Conservation (phyloP, 2,113 vertebrate species). For the Hylia prasina region DNA sequence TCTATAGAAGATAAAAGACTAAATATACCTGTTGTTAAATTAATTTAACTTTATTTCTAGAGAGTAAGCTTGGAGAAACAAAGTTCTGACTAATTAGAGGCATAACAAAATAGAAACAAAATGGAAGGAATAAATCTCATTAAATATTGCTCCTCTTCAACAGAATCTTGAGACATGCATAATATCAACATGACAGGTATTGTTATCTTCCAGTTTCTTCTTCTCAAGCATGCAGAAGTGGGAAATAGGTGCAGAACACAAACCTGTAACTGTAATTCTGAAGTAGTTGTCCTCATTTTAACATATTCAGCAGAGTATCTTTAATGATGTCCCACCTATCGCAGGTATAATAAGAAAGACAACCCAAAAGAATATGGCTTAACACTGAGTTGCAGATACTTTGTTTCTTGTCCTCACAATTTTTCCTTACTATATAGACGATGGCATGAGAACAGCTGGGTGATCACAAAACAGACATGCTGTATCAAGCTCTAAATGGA, state of each 20-base stretch:
- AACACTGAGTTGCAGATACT: not conserved
- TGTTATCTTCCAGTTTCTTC: not conserved
- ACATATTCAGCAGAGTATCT: not conserved
- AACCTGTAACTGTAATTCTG: not conserved
- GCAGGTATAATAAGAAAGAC: not conserved
- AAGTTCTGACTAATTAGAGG: not conserved
- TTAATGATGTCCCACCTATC: not conserved
- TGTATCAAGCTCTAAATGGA: not conserved
- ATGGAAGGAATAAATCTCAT: not conserved
- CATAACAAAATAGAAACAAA: not conserved
- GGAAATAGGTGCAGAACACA: not conserved
- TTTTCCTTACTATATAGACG: not conserved
- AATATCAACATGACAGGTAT: not conserved
- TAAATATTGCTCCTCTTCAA: conserved; percentile 4
- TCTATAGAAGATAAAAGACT: not conserved
- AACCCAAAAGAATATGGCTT: not conserved
- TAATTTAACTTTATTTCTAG: not conserved
- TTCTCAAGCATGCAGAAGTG: not conserved
- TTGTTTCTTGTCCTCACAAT: not conserved
- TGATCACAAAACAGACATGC: not conserved
- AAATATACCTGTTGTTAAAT: not conserved
- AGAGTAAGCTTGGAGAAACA: not conserved
- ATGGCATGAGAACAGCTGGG: not conserved
- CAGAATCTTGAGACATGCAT: not conserved
- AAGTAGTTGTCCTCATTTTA: not conserved